Evolutionary conservation across 2,888 invertebrate species (phyloP).

Genomic region (Pseudococcus viburni): DNA sequence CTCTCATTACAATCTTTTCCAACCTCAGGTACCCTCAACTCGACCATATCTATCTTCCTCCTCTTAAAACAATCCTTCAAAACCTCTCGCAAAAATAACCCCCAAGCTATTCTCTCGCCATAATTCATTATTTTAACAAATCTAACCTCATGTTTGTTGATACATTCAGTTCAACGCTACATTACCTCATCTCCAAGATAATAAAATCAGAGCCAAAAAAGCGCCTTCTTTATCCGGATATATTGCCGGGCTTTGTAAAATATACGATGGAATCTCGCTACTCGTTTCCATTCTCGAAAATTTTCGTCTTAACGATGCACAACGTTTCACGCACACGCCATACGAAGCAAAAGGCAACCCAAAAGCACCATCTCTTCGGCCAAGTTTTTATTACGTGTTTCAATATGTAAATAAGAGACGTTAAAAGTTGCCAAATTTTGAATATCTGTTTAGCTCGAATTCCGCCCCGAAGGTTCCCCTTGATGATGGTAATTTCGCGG

Average conservation of each 20-base stretch:
- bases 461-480: neutral
- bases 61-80: neutral
- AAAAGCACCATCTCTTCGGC: neutral
- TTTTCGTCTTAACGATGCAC: constrained; percentile 19
- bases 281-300: neutral
- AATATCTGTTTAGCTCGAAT: neutral
- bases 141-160: neutral
- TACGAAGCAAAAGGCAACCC: neutral
- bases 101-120: neutral
- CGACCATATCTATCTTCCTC: too few relatives aligned
- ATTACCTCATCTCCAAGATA: neutral
- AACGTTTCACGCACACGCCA: neutral
- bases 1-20: too few relatives aligned
- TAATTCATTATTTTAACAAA: neutral
- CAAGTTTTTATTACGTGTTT: constrained; percentile 35
- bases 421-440: constrained; percentile 48
- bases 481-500: neutral
- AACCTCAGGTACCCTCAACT: too few relatives aligned
- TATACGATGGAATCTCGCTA: neutral
- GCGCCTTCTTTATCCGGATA: neutral
- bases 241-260: neutral
- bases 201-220: constrained; percentile 17
- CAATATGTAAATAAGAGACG: constrained; percentile 34
- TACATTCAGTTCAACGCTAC: neutral
- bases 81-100: neutral